These are phyloP conservation scores for Synanthedon myopaeformis DNA, from an alignment of 2,888 invertebrate genomes.

Conservation along the genomic window DNA sequence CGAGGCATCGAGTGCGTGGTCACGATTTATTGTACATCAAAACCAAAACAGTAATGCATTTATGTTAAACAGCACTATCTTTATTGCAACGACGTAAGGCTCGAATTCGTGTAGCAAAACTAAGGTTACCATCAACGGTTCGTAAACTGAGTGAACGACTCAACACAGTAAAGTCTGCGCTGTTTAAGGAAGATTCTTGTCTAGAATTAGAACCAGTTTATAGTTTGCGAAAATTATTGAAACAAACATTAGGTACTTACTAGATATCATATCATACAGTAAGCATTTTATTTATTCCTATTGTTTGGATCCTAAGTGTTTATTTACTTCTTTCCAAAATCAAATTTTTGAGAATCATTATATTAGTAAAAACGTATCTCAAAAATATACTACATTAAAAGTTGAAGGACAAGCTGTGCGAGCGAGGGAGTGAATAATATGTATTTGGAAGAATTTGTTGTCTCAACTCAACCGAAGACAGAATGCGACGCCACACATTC, in stretches of 20 bases:
- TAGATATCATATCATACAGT: neutral
- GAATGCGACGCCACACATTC: no score
- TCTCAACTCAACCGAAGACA: no score
- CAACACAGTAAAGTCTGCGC: slow-evolving; percentile 36
- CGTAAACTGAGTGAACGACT: slow-evolving; percentile 3
- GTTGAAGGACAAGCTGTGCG: no score
- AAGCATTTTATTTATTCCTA: no score
- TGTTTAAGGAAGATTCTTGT: slow-evolving; percentile 57
- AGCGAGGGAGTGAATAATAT: no score
- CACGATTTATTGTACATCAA: slow-evolving; percentile 41
- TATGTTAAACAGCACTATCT: neutral
- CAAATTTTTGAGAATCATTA: no score
- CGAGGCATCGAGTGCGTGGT: slow-evolving; percentile 45
- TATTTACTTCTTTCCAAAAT: no score
- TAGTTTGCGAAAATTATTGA: slow-evolving; percentile 26
- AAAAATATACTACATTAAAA: no score
- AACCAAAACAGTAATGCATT: slow-evolving; percentile 9
- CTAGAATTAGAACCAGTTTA: slow-evolving; percentile 34
- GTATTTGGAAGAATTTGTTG: no score
- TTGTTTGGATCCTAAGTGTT: no score
- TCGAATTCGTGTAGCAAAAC: slow-evolving; percentile 16
- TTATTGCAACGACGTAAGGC: slow-evolving; percentile 6
- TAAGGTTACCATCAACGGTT: slow-evolving; percentile 11
- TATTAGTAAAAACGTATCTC: no score
- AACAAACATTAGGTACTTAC: slow-evolving; percentile 3